These are phyloP conservation scores for Trichechus manatus DNA, from an alignment of 2,113 vertebrate genomes.

Conservation along the genomic window DNA sequence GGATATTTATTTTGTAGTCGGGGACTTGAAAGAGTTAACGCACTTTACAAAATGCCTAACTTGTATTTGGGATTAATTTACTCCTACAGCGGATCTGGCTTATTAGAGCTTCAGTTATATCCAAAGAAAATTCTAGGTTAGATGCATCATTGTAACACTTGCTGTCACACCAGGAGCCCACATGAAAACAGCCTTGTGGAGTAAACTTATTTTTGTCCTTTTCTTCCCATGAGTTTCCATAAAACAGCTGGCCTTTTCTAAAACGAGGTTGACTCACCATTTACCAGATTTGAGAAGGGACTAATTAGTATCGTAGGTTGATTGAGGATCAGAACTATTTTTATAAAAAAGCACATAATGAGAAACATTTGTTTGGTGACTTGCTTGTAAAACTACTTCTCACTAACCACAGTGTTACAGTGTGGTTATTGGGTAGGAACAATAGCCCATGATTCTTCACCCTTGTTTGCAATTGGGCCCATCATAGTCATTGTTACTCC, in stretches of 20 bases:
- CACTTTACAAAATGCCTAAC: constrained; percentile 60
- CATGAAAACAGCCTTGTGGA: constrained; percentile 35
- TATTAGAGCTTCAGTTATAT: constrained; percentile 63
- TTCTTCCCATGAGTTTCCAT: constrained; percentile 50
- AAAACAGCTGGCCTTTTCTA: constrained; percentile 77
- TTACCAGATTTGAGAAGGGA: constrained; percentile 60
- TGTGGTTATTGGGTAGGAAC: neutral
- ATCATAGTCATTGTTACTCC: neutral
- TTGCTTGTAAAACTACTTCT: constrained; percentile 51
- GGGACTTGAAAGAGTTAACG: constrained; percentile 64
- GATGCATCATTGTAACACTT: constrained; percentile 34
- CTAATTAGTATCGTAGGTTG: constrained; percentile 72
- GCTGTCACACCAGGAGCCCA: constrained; percentile 7
- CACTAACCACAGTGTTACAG: neutral
- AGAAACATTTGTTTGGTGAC: constrained; percentile 52
- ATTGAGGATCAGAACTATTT: constrained; percentile 61
- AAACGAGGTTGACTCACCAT: constrained; percentile 70
- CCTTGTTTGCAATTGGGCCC: neutral
- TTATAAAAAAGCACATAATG: constrained; percentile 57
- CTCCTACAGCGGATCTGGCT: constrained; percentile 64
- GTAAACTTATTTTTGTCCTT: constrained; percentile 73
- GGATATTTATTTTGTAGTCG: constrained; percentile 32
- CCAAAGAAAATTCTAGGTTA: constrained; percentile 80
- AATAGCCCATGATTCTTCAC: neutral
- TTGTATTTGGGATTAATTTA: constrained; percentile 71